These are phyloP conservation scores for Micromys minutus DNA, from an alignment of 2,113 vertebrate genomes.

Conservation along the genomic window DNA sequence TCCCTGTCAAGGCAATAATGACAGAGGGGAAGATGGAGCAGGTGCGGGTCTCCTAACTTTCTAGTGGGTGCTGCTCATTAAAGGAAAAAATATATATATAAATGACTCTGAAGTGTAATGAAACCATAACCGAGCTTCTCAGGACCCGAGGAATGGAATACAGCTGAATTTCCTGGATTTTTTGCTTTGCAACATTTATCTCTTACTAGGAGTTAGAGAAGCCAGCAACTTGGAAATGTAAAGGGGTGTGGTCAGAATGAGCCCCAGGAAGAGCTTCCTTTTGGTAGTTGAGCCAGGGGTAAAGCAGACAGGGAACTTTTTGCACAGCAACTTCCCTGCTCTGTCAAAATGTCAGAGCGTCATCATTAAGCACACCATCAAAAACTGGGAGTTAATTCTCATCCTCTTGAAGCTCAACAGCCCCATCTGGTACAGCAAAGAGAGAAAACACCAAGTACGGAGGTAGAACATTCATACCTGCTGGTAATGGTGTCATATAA, in stretches of 20 bases:
- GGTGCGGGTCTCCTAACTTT: background rate
- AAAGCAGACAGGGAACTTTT: background rate
- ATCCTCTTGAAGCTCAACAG: accelerated
- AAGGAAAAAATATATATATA: background rate
- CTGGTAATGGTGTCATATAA: background rate
- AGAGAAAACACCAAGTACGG: background rate
- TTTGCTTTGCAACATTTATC: background rate
- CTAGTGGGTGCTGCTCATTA: background rate
- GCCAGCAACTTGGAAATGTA: background rate
- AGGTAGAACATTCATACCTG: background rate
- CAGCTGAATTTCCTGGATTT: background rate
- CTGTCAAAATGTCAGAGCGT: background rate
- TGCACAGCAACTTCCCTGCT: background rate
- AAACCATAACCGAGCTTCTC: background rate
- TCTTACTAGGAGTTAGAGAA: background rate
- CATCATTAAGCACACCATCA: background rate
- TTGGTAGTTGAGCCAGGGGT: background rate
- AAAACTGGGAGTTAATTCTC: background rate
- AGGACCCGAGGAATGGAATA: background rate
- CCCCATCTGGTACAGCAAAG: background rate
- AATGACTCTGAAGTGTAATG: background rate
- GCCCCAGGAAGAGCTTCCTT: background rate
- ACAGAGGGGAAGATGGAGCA: background rate
- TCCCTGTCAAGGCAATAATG: background rate
- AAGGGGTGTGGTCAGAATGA: background rate